A percentile compares a stretch with the other conserved stretches of the same genome.
Conservation (phyloP, 2,113 vertebrate genomes). For the Sphaerodactylus townsendi region DNA sequence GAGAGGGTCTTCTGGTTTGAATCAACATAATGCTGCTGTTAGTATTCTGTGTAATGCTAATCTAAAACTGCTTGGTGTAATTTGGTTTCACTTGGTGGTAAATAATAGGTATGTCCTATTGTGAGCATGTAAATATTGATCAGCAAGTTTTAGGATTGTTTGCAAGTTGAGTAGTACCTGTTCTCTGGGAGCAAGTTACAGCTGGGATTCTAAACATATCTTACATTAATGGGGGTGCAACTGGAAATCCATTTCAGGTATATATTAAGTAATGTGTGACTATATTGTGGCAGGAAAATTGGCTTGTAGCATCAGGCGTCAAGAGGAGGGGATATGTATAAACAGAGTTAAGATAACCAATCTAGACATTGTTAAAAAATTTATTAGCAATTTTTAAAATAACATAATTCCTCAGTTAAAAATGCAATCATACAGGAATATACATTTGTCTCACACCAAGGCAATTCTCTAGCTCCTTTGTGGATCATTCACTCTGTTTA, state of each 20-base stretch:
- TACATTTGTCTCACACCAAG: conserved; percentile 90
- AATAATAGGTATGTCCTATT: not conserved
- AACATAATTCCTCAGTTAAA: conserved; percentile 99
- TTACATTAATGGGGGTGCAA: not conserved
- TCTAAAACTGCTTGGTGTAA: not conserved
- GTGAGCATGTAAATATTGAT: not conserved
- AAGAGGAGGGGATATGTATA: conserved; percentile 20
- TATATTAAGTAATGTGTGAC: not conserved
- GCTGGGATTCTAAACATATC: not conserved
- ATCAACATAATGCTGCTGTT: not conserved
- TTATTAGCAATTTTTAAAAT: conserved; percentile 99
- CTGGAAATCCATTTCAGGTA: not conserved
- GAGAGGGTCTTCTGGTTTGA: not conserved
- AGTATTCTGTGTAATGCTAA: not conserved
- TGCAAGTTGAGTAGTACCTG: not conserved
- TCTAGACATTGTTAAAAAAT: conserved; percentile 83
- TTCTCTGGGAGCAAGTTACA: not conserved
- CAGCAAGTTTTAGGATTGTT: not conserved
- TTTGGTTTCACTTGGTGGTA: not conserved
- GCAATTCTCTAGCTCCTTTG: conserved; percentile 75
- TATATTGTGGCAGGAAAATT: conserved; percentile 14
- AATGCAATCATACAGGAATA: conserved; percentile 99
- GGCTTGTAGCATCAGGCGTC: conserved; percentile 1
- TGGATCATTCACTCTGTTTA: conserved; percentile 73
- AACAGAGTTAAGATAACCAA: conserved; percentile 60